Evolutionary conservation across 2,113 vertebrate genomes (phyloP), one percentile per base, ranked within the genome.

Genomic region (Ochotona curzoniae): DNA sequence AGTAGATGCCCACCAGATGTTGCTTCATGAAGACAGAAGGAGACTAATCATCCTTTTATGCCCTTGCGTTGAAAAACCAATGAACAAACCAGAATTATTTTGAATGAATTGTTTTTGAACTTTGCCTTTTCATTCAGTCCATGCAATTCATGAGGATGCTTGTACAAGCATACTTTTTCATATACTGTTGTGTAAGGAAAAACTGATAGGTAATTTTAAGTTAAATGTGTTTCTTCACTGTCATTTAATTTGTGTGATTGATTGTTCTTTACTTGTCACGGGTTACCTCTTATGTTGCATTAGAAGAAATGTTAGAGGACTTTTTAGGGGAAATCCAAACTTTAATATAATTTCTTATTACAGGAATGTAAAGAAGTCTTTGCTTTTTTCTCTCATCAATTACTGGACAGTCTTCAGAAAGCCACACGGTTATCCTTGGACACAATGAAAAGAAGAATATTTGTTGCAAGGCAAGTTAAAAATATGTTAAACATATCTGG

Each of bases 301-400:
- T 75, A 32, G 26, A 44, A 44, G 38, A 44, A 44, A 28, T 21
- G 75, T 79, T 70, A 64, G 49, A 70, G 28, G 35, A 35, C 18
- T n/a, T 69, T 57, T 63, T 83, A 83, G 84, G 32, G 14, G 28
- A 13, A 1, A 30, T 32, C 18, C 38, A 26, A 83, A 87, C 47
- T 94, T 15, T 90, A 88, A 64, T 85, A 26, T 69, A 12, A 0
- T 87, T 97, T 97, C 82, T 96, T 83, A 44, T 98, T 98, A 79
- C 76, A 99, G 99, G 98, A 98, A 87, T 98, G 98, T 96, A 98
- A 98, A 95, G 98, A 98, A 28, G 93, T 99, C 51, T 89, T 97
- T 83, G 97, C 98, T n/a, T 97, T 97, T 97, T 98, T 99, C 93
- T 98, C 97, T 88, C 96, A 97, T 89, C 98, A 98, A 80, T 95